phyloP scores from a whole-genome alignment of 2,797 vertebrate species.

The Emydoidea blandingii region DNA sequence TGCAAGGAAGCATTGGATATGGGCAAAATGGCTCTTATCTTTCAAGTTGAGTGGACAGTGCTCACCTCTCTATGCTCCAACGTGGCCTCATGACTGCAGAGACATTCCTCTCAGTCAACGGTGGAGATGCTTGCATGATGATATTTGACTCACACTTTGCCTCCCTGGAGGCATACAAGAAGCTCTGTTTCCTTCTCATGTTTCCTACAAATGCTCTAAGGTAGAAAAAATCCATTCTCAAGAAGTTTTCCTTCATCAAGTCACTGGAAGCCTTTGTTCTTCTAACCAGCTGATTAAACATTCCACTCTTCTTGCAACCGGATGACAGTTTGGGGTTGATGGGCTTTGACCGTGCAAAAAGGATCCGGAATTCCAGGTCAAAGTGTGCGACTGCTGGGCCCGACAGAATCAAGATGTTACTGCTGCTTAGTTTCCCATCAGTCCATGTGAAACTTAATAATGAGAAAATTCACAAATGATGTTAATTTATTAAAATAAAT shows the following conservation, averaged over 20 bases:
- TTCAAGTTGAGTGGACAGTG: neutral
- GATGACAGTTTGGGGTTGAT: constrained; percentile 73
- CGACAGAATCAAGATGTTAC: constrained; percentile 90
- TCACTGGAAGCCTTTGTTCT: constrained; percentile 75
- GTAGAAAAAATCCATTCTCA: constrained; percentile 75
- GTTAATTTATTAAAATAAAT: constrained; percentile 1
- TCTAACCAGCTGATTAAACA: constrained; percentile 79
- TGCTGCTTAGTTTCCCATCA: constrained; percentile 92
- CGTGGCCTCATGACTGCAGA: constrained; percentile 71
- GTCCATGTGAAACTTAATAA: constrained; percentile 90
- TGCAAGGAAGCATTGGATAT: constrained; percentile 72
- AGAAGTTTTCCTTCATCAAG: constrained; percentile 60
- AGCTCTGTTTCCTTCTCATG: constrained; percentile 43
- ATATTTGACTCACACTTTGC: neutral
- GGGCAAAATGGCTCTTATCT: neutral
- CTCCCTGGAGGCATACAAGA: constrained; percentile 53
- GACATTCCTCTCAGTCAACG: constrained; percentile 77
- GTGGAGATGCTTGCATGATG: constrained; percentile 69
- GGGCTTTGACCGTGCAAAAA: constrained; percentile 89
- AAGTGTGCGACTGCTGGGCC: constrained; percentile 90
- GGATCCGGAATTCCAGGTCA: constrained; percentile 90
- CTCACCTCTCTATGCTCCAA: constrained; percentile 58
- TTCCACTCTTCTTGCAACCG: constrained; percentile 64
- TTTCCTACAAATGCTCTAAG: constrained; percentile 84
- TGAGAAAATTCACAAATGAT: neutral